Evolutionary conservation across 2,113 vertebrate genomes (phyloP).

Genomic region (Psephotus haematonotus): DNA sequence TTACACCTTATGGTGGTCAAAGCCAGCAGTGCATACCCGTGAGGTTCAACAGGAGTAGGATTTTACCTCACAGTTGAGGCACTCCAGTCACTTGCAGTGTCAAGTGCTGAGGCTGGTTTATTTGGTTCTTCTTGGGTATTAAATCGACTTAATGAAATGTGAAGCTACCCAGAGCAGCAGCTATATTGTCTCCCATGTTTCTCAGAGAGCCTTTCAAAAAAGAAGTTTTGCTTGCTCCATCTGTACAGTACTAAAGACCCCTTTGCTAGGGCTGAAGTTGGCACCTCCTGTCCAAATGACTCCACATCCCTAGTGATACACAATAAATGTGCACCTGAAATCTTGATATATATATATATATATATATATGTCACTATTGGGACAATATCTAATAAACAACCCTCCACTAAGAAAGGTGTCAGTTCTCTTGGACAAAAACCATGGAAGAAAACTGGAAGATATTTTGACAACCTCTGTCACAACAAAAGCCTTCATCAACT

Average conservation of each 20-base stretch:
- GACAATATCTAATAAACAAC: background rate
- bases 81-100: background rate
- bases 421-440: background rate
- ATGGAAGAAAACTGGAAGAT: background rate
- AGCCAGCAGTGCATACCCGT: background rate
- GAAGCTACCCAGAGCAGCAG: background rate
- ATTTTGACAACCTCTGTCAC: background rate
- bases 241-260: background rate
- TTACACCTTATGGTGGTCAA: background rate
- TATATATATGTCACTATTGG: background rate
- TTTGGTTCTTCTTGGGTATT: background rate
- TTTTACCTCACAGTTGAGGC: background rate
- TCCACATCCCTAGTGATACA: background rate
- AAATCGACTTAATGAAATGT: background rate
- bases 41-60: background rate
- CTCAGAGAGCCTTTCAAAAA: background rate
- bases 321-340: background rate
- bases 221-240: background rate
- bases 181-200: background rate
- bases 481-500: background rate
- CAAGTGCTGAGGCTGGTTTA: background rate
- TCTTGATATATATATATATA: accelerated
- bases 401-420: background rate
- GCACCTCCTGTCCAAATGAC: background rate
- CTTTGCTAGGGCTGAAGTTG: background rate